These are phyloP conservation scores for Saccostrea glomerata DNA, from an alignment of 1,140 invertebrate genomes.

Conservation along the genomic window DNA sequence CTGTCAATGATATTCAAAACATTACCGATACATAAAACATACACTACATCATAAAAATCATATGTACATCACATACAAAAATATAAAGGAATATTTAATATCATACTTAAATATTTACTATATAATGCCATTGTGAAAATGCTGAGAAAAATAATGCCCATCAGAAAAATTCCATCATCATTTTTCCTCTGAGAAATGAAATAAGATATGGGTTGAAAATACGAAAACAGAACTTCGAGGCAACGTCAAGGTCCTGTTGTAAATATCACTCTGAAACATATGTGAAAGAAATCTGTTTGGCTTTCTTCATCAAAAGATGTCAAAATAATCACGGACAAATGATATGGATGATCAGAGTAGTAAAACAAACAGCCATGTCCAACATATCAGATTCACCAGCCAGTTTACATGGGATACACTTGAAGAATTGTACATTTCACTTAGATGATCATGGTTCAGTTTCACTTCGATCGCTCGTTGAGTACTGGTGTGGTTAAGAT, in stretches of 20 bases:
- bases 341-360: neutral
- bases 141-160: neutral
- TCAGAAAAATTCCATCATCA: neutral
- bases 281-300: neutral
- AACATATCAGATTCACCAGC: neutral
- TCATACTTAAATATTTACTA: neutral
- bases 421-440: neutral
- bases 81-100: neutral
- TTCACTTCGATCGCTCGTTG: conserved; percentile 11
- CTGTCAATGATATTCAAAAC: too few relatives aligned
- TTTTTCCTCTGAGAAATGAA: neutral
- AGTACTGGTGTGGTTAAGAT: neutral
- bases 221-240: neutral
- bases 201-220: neutral
- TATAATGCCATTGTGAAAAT: neutral
- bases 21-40: neutral
- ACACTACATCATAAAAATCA: neutral
- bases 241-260: neutral
- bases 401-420: neutral
- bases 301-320: conserved; percentile 1
- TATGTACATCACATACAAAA: conserved; percentile 16
- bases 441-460: neutral
- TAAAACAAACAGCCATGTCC: neutral
- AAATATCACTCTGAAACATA: neutral
- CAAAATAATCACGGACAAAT: neutral